phyloP scores from a whole-genome alignment of 2,888 invertebrate genomes.

The Elmis aenea region DNA sequence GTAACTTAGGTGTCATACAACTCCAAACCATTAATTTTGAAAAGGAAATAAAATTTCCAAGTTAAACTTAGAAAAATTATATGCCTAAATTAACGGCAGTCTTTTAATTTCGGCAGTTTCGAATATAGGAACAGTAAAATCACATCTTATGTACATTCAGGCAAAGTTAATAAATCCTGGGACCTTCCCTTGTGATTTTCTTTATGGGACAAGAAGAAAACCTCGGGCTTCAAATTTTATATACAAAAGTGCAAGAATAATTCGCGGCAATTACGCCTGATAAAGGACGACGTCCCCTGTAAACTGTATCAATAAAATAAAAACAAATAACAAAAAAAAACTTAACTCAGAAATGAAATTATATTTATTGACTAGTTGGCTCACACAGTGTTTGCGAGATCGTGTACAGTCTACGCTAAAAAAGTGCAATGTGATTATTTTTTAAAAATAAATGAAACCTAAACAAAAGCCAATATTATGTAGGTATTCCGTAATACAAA shows the following conservation, averaged over 20 bases:
- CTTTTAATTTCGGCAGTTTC: conserved; percentile 47
- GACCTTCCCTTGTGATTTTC: conserved; percentile 27
- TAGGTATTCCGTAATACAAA: conserved; percentile 29
- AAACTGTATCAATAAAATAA: conserved; percentile 31
- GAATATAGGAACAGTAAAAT: conserved; percentile 46
- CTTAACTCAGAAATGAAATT: conserved; percentile 39
- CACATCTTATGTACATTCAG: conserved; percentile 34
- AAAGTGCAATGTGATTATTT: conserved; percentile 18
- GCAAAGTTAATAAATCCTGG: conserved; percentile 39
- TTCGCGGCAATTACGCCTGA: conserved; percentile 11
- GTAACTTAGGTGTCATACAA: conserved; percentile 32
- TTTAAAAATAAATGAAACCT: conserved; percentile 22
- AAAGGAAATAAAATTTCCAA: conserved; percentile 35
- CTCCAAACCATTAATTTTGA: conserved; percentile 47
- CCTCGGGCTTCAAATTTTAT: conserved; percentile 22
- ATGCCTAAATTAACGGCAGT: conserved; percentile 45
- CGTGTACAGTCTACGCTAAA: conserved; percentile 42
- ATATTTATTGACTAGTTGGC: conserved; percentile 48
- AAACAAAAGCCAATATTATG: conserved; percentile 28
- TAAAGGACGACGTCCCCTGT: conserved; percentile 28
- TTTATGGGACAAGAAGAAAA: conserved; percentile 43
- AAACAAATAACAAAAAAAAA: conserved; percentile 32
- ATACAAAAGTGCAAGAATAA: conserved; percentile 17
- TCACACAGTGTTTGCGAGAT: conserved; percentile 46
- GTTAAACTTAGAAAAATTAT: conserved; percentile 32